Evolutionary conservation across 1,140 invertebrate genomes (phyloP).

Genomic region (Leguminivora glycinivorella): DNA sequence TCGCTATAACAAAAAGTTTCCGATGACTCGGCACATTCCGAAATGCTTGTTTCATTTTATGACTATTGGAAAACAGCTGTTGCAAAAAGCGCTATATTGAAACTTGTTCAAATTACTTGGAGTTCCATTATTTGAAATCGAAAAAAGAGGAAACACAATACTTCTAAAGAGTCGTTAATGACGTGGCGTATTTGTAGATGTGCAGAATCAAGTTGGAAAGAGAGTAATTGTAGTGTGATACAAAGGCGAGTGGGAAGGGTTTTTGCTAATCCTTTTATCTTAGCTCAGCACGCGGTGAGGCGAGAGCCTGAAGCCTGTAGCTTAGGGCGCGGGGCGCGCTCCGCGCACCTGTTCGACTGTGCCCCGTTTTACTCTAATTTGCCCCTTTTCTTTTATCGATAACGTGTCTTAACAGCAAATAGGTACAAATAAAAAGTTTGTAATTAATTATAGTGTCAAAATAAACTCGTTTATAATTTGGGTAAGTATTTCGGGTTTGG

Average conservation of each 20-base stretch:
- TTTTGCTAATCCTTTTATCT: slow-evolving; percentile 62
- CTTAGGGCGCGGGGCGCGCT: slow-evolving; percentile 33
- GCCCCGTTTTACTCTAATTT: slow-evolving; percentile 44
- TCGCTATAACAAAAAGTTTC: slow-evolving; percentile 35
- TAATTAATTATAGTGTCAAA: too few relatives aligned
- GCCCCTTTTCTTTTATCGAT: slow-evolving; percentile 45
- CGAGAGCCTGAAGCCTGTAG: slow-evolving; percentile 38
- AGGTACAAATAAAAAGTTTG: too few relatives aligned
- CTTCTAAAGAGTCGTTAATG: slow-evolving; percentile 20
- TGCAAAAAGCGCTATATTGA: neutral
- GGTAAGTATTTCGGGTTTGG: too few relatives aligned
- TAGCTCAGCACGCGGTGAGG: slow-evolving; percentile 48
- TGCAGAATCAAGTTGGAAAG: slow-evolving; percentile 30
- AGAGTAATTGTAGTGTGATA: slow-evolving; percentile 36
- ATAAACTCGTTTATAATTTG: too few relatives aligned
- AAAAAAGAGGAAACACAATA: neutral
- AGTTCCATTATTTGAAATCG: neutral
- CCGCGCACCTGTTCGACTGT: slow-evolving; percentile 42
- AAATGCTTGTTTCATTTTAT: slow-evolving; percentile 26
- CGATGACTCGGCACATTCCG: slow-evolving; percentile 30
- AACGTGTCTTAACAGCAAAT: neutral
- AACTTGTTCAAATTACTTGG: neutral
- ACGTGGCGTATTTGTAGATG: slow-evolving; percentile 2
- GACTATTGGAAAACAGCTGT: slow-evolving; percentile 13
- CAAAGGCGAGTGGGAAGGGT: slow-evolving; percentile 47